A percentile compares a stretch with the other conserved stretches of the same genome.
Evolutionary conservation across 2,888 invertebrate genomes (phyloP).

Genomic region (Tetanocera ferruginea): DNA sequence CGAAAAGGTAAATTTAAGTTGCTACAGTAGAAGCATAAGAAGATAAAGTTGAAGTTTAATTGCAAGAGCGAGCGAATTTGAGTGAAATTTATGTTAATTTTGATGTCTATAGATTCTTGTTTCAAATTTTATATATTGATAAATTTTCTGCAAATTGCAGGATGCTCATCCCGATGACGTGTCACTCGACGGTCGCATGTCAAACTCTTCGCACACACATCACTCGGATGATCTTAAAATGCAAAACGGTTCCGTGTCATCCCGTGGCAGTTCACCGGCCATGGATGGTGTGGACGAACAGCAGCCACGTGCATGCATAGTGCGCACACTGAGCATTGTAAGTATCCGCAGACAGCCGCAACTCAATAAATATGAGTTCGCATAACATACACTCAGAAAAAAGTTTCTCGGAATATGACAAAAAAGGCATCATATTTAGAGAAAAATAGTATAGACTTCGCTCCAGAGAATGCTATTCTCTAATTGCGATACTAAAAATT

Average conservation of each 20-base stretch:
- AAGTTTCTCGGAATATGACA: too few species aligned
- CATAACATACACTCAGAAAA: too few species aligned
- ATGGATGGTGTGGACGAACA: constrained; percentile 60
- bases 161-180: constrained; percentile 64
- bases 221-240: constrained; percentile 65
- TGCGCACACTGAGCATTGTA: constrained; percentile 69
- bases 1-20: background rate
- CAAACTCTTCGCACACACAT: constrained; percentile 60
- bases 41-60: too few species aligned
- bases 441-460: too few species aligned
- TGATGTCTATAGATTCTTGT: too few species aligned
- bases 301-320: constrained; percentile 62
- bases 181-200: constrained; percentile 65
- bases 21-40: background rate
- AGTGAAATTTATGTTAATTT: too few species aligned
- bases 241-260: constrained; percentile 65
- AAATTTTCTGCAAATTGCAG: constrained; percentile 46
- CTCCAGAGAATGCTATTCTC: too few species aligned
- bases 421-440: too few species aligned
- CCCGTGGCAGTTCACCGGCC: constrained; percentile 67
- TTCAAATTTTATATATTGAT: too few species aligned
- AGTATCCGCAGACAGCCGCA: constrained; percentile 52
- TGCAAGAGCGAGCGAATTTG: too few species aligned
- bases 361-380: too few species aligned
- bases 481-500: too few species aligned